Evolutionary conservation across 2,888 invertebrate species (phyloP).

Genomic region (Macropis europaea): DNA sequence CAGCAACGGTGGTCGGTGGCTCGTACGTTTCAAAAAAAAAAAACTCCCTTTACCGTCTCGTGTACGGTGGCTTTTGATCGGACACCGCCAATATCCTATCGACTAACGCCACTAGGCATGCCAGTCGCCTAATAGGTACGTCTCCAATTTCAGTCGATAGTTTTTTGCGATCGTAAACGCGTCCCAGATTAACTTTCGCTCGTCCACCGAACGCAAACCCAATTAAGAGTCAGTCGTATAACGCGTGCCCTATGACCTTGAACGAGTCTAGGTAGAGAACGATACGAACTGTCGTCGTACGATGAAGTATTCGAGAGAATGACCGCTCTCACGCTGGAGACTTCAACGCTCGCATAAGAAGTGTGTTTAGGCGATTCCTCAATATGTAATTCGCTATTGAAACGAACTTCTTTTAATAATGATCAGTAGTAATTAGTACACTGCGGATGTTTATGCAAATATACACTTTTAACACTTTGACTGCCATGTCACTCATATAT

Average conservation of each 20-base stretch:
- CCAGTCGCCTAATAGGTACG: conserved; percentile 63
- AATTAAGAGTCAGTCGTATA: conserved; percentile 68
- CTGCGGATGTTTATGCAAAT: too few relatives aligned
- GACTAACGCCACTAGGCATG: conserved; percentile 63
- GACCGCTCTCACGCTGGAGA: neutral
- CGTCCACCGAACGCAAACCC: conserved; percentile 62
- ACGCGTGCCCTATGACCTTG: conserved; percentile 52
- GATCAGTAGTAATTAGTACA: too few relatives aligned
- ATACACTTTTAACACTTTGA: too few relatives aligned
- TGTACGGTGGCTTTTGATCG: conserved; percentile 68
- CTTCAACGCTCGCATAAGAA: neutral
- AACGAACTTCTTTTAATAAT: too few relatives aligned
- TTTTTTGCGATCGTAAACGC: conserved; percentile 78
- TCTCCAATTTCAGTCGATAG: conserved; percentile 78
- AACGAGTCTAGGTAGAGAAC: conserved; percentile 31
- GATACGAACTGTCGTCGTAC: conserved; percentile 26
- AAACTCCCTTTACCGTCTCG: conserved; percentile 48
- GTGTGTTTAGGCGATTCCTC: too few relatives aligned
- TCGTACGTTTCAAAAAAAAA: conserved; percentile 40
- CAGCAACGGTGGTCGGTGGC: conserved; percentile 50
- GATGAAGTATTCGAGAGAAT: conserved; percentile 9
- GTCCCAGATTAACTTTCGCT: conserved; percentile 72
- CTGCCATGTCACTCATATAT: too few relatives aligned
- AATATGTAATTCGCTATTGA: too few relatives aligned
- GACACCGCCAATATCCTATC: conserved; percentile 69